Evolutionary conservation across 2,888 invertebrate genomes (phyloP), one percentile per base, ranked within the genome.

Genomic region (Hirtodrosophila cameraria): DNA sequence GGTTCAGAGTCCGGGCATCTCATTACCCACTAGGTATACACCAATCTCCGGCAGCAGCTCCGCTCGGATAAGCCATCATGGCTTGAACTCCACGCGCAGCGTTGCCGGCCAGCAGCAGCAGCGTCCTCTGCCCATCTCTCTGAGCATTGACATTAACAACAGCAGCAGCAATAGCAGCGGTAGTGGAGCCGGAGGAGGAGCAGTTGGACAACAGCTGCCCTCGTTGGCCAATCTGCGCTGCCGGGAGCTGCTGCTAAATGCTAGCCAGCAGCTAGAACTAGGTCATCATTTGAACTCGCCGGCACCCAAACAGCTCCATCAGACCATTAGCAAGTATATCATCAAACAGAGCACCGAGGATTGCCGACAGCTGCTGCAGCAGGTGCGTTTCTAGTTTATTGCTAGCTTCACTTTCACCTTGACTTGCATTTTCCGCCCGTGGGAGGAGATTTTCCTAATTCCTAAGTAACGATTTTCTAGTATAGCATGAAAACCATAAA

Each of bases 291-390:
- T 46, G 62, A 11, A 54, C 55, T 30, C 42, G 30, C 62, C 58
- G 53, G 50, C 41, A 33, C 66, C 78, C 11, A 78, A 87, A 55
- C 79, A 85, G 39, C 69, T 80, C 1, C 80, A 86, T 43, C 80
- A 86, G 43, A 86, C 86, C 11, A 92, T 93, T 64, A 93, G 93
- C 88, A 93, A 93, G 81, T 93, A 93, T 70, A 93, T 93, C 60
- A 88, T 93, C 42, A 93, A 93, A 88, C 93, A 93, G 85, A 93
- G 93, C 30, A 94, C 94, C 59, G 94, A 95, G 90, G 94, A 95
- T 86, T 94, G 94, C 75, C 91, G 94, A 53, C 91, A 94, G 60
- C 90, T 94, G 30, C 86, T 94, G 59, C 94, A 94, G 86, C 94
- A 94, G 88, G 91, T 92, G 49, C 81, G 88, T 25, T 1, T n/a